Base-by-base conservation (phyloP, 2,797 vertebrate species). In the Odontamblyopus rebecca region DNA sequence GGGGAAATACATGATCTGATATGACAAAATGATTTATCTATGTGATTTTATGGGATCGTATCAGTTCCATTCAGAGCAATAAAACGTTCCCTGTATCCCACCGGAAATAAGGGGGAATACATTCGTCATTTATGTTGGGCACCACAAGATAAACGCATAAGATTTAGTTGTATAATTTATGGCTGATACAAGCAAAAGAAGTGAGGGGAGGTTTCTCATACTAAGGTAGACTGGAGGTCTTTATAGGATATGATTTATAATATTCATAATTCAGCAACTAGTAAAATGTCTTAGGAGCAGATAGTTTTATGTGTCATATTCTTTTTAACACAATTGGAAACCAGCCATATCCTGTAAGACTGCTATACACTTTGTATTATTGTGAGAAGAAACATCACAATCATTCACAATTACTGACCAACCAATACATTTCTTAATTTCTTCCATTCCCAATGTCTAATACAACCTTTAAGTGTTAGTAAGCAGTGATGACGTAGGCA, bases 1-100 rank as follows among this genome's bases (percentile, higher is more conserved):
- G 67, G 48, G 35, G 44, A 77, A 69, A 73, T 48, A 62, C 48
- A 78, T 75, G 63, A 84, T 75, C 68, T 63, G n/a, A 61, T 66
- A 61, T 74, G 76, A 82, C 73, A 73, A 53, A 57, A 32, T 56
- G 67, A 69, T 59, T 27, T 67, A 67, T 48, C 44, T 48, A 15
- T 35, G 60, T 18, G 44, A 61, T 64, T 69, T 59, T 44, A 60
- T 59, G 35, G 27, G 35, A 69, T 69, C 61, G 23, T 69, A 51
- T 61, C 41, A 35, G 27, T 12, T 69, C n/a, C 53, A 44, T 27
- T 69, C 23, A 69, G 56, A 60, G 13, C 35, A 69, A 54, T 67
- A 67, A 67, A 67, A 67, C 27, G 18, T 27, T 30, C 48, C 18
- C 50, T 67, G 65, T 11, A 53, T 53, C 50, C 19, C 65, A 30